A percentile compares a stretch with the other conserved stretches of the same genome.
Evolutionary conservation across 2,797 vertebrate genomes (phyloP).

Genomic region (Hapalemur alaotrensis): DNA sequence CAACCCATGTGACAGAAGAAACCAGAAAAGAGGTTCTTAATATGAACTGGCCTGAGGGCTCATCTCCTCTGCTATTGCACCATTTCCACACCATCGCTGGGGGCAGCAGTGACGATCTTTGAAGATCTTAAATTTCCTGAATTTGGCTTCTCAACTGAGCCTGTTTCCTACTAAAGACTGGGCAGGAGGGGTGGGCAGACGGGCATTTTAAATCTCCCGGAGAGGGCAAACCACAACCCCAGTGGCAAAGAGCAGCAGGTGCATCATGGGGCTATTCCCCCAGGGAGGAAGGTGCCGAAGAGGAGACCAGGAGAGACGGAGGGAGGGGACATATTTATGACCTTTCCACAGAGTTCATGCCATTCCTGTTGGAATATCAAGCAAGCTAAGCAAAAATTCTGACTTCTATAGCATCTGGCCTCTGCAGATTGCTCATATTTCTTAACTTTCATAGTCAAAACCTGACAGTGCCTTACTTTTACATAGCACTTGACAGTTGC

Average conservation of each 20-base stretch:
- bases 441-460: neutral
- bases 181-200: neutral
- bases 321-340: neutral
- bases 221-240: neutral
- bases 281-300: neutral
- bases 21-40: neutral
- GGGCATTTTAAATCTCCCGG: fast-evolving
- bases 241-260: neutral
- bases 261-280: neutral
- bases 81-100: neutral
- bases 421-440: neutral
- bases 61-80: neutral
- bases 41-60: neutral
- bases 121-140: neutral
- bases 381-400: neutral
- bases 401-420: neutral
- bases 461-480: neutral
- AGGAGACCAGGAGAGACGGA: neutral
- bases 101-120: neutral
- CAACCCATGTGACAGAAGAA: neutral
- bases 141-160: neutral
- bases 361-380: neutral
- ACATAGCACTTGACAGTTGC: neutral
- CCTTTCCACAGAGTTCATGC: neutral
- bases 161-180: neutral